Evolutionary conservation across 2,797 vertebrate species (phyloP).

Genomic region (Chromobotia macracanthus): DNA sequence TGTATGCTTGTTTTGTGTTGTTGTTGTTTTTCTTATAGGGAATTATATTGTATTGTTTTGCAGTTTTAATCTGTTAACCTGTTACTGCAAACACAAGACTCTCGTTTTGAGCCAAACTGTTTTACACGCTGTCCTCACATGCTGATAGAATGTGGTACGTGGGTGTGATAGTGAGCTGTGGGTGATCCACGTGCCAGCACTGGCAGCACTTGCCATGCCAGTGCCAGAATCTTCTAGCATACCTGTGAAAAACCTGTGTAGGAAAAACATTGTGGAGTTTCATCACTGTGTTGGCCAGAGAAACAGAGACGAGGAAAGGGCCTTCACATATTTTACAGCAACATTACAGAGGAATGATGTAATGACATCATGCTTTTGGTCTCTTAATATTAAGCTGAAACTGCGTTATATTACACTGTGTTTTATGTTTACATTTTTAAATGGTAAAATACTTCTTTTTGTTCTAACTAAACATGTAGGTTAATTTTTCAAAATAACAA

Average conservation of each 20-base stretch:
- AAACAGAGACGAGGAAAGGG: no score
- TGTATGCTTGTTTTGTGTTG: background rate
- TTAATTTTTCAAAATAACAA: no score
- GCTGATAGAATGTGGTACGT: conserved; percentile 74
- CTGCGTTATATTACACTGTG: no score
- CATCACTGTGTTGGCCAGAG: no score
- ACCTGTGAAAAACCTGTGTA: conserved; percentile 75
- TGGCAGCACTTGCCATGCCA: conserved; percentile 76
- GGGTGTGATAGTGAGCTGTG: conserved; percentile 73
- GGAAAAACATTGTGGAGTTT: conserved; percentile 22
- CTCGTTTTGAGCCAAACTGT: conserved; percentile 63
- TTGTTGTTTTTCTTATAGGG: background rate
- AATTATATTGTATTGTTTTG: background rate
- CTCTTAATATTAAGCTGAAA: conserved; percentile 30
- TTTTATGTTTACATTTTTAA: no score
- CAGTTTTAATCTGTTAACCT: background rate
- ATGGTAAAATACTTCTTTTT: no score
- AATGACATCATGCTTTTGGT: conserved; percentile 9
- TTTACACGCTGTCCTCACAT: conserved; percentile 65
- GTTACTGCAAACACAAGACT: conserved; percentile 23
- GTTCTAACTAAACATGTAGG: no score
- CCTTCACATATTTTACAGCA: conserved; percentile 41
- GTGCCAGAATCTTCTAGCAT: conserved; percentile 75
- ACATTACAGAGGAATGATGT: conserved; percentile 22
- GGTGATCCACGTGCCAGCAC: conserved; percentile 71